Conservation (phyloP, 2,797 vertebrate genomes). For the Ctenopoma kingsleyae region DNA sequence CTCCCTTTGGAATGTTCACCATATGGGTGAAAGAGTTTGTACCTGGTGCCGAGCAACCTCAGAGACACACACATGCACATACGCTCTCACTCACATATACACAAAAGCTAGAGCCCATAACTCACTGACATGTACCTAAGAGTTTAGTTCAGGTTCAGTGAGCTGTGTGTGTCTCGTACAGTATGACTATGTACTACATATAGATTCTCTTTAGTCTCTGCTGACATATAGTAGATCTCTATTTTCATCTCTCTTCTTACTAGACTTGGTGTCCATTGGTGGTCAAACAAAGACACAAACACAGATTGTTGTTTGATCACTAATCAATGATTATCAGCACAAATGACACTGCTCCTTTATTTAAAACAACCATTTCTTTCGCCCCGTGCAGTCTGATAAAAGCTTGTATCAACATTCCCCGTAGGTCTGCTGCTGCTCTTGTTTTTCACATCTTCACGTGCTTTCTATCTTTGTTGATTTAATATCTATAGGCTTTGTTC, state of each 20-base stretch:
- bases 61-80: conserved; percentile 6
- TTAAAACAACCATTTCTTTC: no score
- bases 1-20: conserved; percentile 69
- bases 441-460: neutral
- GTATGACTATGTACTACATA: neutral
- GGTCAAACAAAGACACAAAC: no score
- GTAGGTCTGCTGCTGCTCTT: no score
- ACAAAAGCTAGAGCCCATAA: conserved; percentile 5
- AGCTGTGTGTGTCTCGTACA: neutral
- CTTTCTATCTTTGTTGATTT: neutral
- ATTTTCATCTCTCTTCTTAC: no score
- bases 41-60: conserved; percentile 61
- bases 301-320: no score
- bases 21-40: conserved; percentile 72
- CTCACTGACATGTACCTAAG: conserved; percentile 28
- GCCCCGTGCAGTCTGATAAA: no score
- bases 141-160: conserved; percentile 42
- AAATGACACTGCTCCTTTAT: no score
- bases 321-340: no score
- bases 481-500: neutral
- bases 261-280: no score
- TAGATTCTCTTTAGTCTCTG: neutral
- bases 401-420: no score
- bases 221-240: no score
- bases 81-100: conserved; percentile 13